These are phyloP conservation scores for Alouatta palliata DNA, from an alignment of 2,113 vertebrate species.

Conservation along the genomic window DNA sequence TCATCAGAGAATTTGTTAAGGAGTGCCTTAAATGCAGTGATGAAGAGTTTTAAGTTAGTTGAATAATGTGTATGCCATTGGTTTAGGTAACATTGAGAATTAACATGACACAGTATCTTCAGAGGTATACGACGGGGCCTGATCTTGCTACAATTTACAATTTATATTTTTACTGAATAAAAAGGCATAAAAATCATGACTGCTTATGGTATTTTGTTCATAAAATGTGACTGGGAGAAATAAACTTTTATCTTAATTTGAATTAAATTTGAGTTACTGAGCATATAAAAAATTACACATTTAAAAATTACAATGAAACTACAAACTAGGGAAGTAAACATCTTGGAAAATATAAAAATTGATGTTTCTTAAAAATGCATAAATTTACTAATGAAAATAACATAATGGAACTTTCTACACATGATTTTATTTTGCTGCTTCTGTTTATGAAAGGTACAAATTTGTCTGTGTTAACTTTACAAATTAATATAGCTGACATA, in stretches of 20 bases:
- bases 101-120: neutral
- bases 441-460: constrained; percentile 61
- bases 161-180: constrained; percentile 49
- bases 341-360: neutral
- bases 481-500: constrained; percentile 73
- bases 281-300: neutral
- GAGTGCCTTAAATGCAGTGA: constrained; percentile 45
- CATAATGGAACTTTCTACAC: neutral
- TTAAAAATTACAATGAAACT: constrained; percentile 23
- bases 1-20: neutral
- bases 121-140: constrained; percentile 57
- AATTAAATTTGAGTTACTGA: constrained; percentile 61
- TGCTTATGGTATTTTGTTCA: constrained; percentile 54
- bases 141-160: constrained; percentile 50
- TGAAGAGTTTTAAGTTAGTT: constrained; percentile 63
- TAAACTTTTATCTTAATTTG: neutral
- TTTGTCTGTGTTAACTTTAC: constrained; percentile 72
- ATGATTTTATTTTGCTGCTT: constrained; percentile 64
- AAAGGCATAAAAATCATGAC: neutral
- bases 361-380: constrained; percentile 6
- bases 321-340: neutral
- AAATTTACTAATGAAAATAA: constrained; percentile 44
- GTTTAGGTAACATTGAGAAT: constrained; percentile 57
- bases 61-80: constrained; percentile 61
- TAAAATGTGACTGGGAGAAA: constrained; percentile 58